Base-by-base conservation (phyloP, 1,140 invertebrate genomes). In the Cydia pomonella region DNA sequence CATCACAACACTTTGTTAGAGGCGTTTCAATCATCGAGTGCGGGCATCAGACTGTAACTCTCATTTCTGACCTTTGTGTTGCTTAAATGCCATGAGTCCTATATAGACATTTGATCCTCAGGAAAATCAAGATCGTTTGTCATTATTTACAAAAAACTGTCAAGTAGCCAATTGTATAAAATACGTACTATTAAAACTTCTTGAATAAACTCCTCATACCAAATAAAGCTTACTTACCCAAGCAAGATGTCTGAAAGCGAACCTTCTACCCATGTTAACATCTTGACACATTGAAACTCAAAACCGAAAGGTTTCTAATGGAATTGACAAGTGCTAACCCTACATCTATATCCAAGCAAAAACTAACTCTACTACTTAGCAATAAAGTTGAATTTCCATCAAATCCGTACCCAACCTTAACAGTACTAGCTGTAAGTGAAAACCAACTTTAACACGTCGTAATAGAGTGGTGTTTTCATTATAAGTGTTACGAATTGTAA, bases 181-280 rank as follows among this genome's bases (percentile, higher is more conserved):
- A n/a, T n/a, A n/a, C n/a, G n/a, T n/a, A n/a, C n/a, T n/a, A n/a
- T n/a, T n/a, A n/a, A n/a, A n/a, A n/a, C n/a, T n/a, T n/a, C 29
- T 33, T 33, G 6, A 33, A n/a, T n/a, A 33, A 33, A 33, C 29
- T 33, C 38, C 38, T 0, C 29, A 33, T 12, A 41, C 38, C 9
- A 41, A 41, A 41, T 41, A 41, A 10, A 41, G 12, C 47, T 6
- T n/a, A 18, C 0, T 18, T 50, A 50, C 47, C 47, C 4, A 3
- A 50, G 16, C 47, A 41, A 41, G 38, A 9, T 16, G 16, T n/a
- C 13, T 50, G 47, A 50, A 50, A 50, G 47, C 13, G 2, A n/a
- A 50, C 47, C 41, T 44, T 44, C 41, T n/a, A 50, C 47, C 53
- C 53, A 59, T 59, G 53, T 59, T 50, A 50, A 59, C 53, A 59